Percentiles rank a stretch among this genome's conserved stretches.
These are phyloP conservation scores for Sebastes melanostomus DNA, from an alignment of 2,797 vertebrate species.

Conservation along the genomic window DNA sequence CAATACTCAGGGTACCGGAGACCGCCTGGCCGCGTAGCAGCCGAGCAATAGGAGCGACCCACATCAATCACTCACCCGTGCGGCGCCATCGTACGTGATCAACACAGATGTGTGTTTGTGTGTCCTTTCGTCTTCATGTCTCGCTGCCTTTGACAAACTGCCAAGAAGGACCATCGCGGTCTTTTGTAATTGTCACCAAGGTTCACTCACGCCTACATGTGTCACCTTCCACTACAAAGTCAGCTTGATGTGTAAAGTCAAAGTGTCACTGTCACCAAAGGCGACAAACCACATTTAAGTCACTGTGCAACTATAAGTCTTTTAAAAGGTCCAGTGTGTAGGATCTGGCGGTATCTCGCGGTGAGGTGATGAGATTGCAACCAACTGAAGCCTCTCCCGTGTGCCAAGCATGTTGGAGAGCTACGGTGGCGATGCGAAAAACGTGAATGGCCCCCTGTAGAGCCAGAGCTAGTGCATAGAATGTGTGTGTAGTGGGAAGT, in stretches of 20 bases:
- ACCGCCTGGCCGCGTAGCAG: not conserved
- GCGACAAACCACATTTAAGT: not conserved
- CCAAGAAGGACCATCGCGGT: not conserved
- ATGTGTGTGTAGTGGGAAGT: too few species aligned
- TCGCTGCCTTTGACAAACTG: not conserved
- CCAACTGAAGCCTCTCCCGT: too few species aligned
- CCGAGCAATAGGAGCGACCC: not conserved
- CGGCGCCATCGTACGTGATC: not conserved
- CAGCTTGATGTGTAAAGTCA: not conserved
- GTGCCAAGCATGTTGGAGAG: too few species aligned
- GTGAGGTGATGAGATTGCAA: too few species aligned
- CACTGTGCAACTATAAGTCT: not conserved
- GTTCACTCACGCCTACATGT: not conserved
- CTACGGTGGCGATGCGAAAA: too few species aligned
- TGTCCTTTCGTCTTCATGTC: not conserved
- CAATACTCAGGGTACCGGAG: slow-evolving; percentile 36
- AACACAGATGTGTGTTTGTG: not conserved
- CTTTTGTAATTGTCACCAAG: not conserved
- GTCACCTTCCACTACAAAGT: slow-evolving; percentile 17
- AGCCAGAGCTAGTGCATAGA: rapidly evolving
- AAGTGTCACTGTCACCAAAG: not conserved
- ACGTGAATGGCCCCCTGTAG: too few species aligned
- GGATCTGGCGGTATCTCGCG: too few species aligned
- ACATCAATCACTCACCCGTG: not conserved
- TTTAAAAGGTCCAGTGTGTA: not conserved